Evolutionary conservation across 2,113 vertebrate species (phyloP).

Genomic region (Piaya cayana): DNA sequence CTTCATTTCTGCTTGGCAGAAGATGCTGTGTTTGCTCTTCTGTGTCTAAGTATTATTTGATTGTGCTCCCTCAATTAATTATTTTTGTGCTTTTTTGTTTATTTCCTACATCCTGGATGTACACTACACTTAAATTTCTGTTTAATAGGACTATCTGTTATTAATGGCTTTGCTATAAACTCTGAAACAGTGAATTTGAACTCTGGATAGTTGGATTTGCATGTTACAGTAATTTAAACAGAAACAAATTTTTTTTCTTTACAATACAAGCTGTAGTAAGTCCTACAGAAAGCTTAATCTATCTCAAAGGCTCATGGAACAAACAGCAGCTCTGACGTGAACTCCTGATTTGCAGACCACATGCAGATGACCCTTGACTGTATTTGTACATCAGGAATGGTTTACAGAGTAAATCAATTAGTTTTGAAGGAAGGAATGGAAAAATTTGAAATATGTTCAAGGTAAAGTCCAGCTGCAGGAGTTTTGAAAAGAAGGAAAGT

Average conservation of each 20-base stretch:
- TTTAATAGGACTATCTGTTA: background rate
- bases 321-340: background rate
- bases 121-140: background rate
- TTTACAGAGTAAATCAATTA: constrained; percentile 16
- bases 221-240: background rate
- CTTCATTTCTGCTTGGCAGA: constrained; percentile 31
- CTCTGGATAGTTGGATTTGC: background rate
- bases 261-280: background rate
- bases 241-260: background rate
- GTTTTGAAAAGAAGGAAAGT: background rate
- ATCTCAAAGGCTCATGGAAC: background rate
- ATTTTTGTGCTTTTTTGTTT: background rate
- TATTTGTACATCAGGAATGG: background rate
- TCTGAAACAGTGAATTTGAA: background rate
- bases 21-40: background rate
- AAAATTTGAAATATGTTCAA: background rate
- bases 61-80: background rate
- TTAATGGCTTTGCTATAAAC: background rate
- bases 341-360: background rate
- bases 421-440: background rate
- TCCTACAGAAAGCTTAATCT: background rate
- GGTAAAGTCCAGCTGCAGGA: background rate
- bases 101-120: background rate
- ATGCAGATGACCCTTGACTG: background rate
- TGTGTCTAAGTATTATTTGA: background rate